Conservation (phyloP, 2,888 invertebrate species). For the Drymonia ruficornis region DNA sequence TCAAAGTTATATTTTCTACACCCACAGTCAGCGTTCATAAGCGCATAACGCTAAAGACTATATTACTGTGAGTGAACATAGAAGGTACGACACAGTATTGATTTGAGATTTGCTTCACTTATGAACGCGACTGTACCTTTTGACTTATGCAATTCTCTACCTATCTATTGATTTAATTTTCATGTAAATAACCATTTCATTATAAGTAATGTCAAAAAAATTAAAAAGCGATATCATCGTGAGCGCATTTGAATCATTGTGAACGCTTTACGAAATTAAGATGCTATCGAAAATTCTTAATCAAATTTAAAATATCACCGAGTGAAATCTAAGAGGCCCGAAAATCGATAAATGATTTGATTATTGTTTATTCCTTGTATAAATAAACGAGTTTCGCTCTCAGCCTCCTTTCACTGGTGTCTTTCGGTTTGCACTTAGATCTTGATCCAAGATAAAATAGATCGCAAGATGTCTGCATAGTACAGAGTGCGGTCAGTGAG, state of each 20-base stretch:
- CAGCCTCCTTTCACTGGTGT: conserved; percentile 80
- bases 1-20: too few species aligned
- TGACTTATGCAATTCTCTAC: too few species aligned
- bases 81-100: too few species aligned
- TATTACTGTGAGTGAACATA: too few species aligned
- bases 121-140: too few species aligned
- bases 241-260: neutral
- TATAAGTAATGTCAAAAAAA: neutral
- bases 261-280: conserved; percentile 25
- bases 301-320: conserved; percentile 62
- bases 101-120: too few species aligned
- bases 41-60: too few species aligned
- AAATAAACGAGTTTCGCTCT: conserved; percentile 74
- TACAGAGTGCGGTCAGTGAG: conserved; percentile 65
- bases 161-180: too few species aligned
- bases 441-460: conserved; percentile 78
- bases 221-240: too few species aligned
- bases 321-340: conserved; percentile 63
- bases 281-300: conserved; percentile 56
- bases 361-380: conserved; percentile 79
- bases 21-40: too few species aligned
- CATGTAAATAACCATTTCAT: neutral
- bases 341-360: conserved; percentile 72
- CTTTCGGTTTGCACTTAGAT: conserved; percentile 76
- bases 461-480: conserved; percentile 75